A percentile compares a stretch with the other conserved stretches of the same genome.
Evolutionary conservation across 2,888 invertebrate genomes (phyloP).

Genomic region (Bellardia bayeri): DNA sequence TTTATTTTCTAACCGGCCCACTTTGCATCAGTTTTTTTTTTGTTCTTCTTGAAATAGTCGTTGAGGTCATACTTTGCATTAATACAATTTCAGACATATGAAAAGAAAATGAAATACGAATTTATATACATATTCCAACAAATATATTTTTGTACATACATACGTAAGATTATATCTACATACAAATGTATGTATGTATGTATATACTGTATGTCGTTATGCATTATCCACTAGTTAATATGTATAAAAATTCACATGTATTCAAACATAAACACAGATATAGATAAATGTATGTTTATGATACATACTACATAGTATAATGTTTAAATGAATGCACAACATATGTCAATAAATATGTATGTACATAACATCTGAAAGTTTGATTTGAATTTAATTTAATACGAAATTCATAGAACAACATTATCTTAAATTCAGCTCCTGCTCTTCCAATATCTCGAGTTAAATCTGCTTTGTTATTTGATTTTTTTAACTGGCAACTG

Average conservation of each 20-base stretch:
- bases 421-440: not conserved
- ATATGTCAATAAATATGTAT: conserved; percentile 28
- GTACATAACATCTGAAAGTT: conserved; percentile 26
- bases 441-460: not conserved
- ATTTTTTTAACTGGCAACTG: conserved; percentile 13
- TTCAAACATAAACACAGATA: not conserved
- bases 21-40: not conserved
- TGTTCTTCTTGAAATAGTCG: not conserved
- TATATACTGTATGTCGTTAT: too few species aligned
- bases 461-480: conserved; percentile 30
- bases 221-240: not conserved
- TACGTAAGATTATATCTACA: not conserved
- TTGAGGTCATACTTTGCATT: not conserved
- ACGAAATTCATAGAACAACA: conserved; percentile 1
- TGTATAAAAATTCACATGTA: not conserved
- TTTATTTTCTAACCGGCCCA: not conserved
- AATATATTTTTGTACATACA: not conserved
- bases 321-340: not conserved
- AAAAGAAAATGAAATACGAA: conserved; percentile 10
- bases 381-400: conserved; percentile 12
- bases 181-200: not conserved
- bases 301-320: not conserved
- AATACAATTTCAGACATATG: not conserved
- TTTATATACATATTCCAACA: not conserved
- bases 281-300: not conserved